Evolutionary conservation across 2,113 vertebrate genomes (phyloP), one percentile per base, ranked within the genome.

Genomic region (Colinus virginianus): DNA sequence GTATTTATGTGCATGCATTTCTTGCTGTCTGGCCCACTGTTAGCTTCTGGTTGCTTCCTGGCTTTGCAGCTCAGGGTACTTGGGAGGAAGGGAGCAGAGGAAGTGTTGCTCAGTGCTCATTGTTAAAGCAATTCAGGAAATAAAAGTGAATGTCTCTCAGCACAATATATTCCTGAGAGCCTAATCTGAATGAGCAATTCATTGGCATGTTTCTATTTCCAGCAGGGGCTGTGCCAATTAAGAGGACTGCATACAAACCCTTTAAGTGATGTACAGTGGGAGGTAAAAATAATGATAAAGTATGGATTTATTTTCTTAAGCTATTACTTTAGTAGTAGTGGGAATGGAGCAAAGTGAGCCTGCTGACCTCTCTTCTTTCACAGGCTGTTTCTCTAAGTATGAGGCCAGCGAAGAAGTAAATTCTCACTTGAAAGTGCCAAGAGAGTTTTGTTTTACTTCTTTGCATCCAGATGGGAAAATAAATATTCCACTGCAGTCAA

Each of bases 141-240:
- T 97, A 97, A 97, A 95, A 96, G 83, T 90, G 88, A 94, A 84
- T 96, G 95, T 96, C 96, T 97, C 93, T 94, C 94, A 95, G 91
- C 86, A 96, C 93, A 96, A 51, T 77, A 96, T 96, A 97, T 97
- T 97, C 96, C 95, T 97, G 84, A 78, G 96, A 97, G 96, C 78
- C 88, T 95, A 94, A 95, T 96, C 89, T 94, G 96, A 96, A 97
- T 76, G 95, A 97, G 90, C 92, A 94, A 96, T 95, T 96, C 96
- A 91, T 93, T 0, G 43, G 46, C 94, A 97, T 90, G 93, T 95
- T 97, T 95, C 91, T 93, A 90, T 97, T 97, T 96, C 96, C 96
- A 97, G 97, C 94, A 96, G 93, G 94, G 94, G 90, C 96, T 96
- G 94, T 95, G 88, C 95, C 96, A 96, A 93, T 96, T 97, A 96